phyloP scores from a whole-genome alignment of 2,797 vertebrate genomes.

The Oceanodroma leucorhoa region DNA sequence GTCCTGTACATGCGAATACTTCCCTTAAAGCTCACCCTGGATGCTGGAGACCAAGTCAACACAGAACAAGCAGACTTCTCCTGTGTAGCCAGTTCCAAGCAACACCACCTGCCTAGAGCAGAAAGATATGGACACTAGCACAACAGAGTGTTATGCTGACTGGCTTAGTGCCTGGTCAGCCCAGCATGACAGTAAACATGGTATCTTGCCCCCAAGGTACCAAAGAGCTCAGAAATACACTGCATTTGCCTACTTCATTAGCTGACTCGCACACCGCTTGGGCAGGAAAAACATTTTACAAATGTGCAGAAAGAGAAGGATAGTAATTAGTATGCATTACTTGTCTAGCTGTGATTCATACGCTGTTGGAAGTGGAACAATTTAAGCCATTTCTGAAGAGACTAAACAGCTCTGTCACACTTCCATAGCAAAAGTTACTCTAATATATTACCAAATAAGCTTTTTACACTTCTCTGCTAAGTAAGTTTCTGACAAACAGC shows the following conservation, averaged over 20 bases:
- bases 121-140: not conserved
- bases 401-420: not conserved
- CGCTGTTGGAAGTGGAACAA: not conserved
- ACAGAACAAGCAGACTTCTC: not conserved
- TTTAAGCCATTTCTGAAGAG: slow-evolving; percentile 24
- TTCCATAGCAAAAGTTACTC: not conserved
- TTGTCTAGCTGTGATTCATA: slow-evolving; percentile 29
- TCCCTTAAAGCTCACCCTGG: not conserved
- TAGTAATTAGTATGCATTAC: slow-evolving; percentile 40
- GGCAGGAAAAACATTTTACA: not conserved
- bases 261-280: not conserved
- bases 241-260: not conserved
- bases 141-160: rapidly evolving
- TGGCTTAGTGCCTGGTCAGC: not conserved
- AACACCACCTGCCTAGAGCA: not conserved
- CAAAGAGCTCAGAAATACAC: not conserved
- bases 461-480: not conserved
- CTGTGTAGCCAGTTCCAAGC: not conserved
- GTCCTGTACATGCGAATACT: rapidly evolving
- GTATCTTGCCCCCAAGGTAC: not conserved
- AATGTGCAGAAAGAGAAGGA: not conserved
- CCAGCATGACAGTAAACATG: rapidly evolving
- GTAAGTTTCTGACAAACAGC: not conserved
- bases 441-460: not conserved
- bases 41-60: not conserved